Evolutionary conservation across 2,113 vertebrate genomes (phyloP).

Genomic region (Varanus salvator): DNA sequence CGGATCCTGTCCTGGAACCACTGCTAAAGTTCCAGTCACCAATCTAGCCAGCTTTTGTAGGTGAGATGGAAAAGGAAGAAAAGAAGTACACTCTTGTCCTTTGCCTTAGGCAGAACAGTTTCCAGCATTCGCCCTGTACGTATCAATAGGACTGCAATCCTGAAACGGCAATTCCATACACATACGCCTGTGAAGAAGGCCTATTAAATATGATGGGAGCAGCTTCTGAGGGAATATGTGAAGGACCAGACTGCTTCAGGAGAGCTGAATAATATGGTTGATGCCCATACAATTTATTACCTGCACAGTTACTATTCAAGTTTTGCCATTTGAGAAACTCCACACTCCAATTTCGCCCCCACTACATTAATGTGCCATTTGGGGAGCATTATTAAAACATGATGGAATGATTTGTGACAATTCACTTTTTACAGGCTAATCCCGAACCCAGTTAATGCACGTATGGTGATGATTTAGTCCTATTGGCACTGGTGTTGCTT

Average conservation of each 20-base stretch:
- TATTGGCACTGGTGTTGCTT: neutral
- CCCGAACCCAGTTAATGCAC: neutral
- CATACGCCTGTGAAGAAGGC: neutral
- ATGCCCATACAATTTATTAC: neutral
- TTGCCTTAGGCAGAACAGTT: no score
- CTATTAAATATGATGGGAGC: neutral
- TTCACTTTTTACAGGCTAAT: slow-evolving; percentile 20
- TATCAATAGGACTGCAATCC: neutral
- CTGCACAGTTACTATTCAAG: neutral
- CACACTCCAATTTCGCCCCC: neutral
- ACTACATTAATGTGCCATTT: slow-evolving; percentile 31
- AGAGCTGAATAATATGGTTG: neutral
- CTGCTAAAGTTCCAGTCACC: no score
- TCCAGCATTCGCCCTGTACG: neutral
- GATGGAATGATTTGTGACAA: neutral
- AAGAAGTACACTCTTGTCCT: no score
- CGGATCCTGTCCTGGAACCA: no score
- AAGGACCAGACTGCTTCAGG: neutral
- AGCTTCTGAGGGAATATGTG: neutral
- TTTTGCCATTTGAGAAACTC: neutral
- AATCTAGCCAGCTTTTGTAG: no score
- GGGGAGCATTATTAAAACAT: slow-evolving; percentile 27
- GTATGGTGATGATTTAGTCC: slow-evolving; percentile 6
- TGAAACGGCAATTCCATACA: neutral
- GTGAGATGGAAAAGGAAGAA: no score